Percentiles rank a stretch among this genome's conserved stretches.
phyloP scores from a whole-genome alignment of 2,113 vertebrate species.

The Phaethon lepturus region DNA sequence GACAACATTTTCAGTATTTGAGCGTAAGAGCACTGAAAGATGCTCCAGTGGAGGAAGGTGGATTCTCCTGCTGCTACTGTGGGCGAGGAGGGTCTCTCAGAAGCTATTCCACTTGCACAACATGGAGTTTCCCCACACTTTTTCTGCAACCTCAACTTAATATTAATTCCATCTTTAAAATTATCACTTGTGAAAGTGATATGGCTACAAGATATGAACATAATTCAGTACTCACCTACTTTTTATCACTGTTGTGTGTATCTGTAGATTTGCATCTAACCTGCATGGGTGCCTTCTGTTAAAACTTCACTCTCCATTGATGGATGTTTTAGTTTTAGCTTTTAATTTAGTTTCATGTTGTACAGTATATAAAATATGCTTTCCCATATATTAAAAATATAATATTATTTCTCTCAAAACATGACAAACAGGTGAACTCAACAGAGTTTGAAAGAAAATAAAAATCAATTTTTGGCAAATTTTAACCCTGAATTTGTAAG shows the following conservation, averaged over 20 bases:
- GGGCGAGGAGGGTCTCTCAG: not conserved
- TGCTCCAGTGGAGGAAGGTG: not conserved
- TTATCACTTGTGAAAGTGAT: not conserved
- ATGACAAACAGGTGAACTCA: not conserved
- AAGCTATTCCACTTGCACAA: not conserved
- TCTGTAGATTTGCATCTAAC: not conserved
- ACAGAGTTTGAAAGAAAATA: not conserved
- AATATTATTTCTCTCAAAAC: not conserved
- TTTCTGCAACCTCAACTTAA: not conserved
- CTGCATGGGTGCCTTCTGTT: not conserved
- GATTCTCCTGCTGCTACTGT: not conserved
- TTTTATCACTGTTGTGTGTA: not conserved
- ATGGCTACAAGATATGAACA: not conserved
- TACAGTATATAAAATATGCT: not conserved
- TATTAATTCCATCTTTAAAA: not conserved
- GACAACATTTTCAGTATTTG: not conserved
- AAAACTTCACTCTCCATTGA: not conserved
- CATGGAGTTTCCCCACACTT: not conserved
- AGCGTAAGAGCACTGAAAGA: not conserved
- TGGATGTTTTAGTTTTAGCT: not conserved
- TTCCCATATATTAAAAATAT: not conserved
- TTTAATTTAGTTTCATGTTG: not conserved
- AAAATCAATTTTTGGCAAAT: not conserved
- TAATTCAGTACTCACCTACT: not conserved
- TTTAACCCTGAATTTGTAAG: not conserved